These are phyloP conservation scores for Pedionomus torquatus DNA, from an alignment of 2,113 vertebrate genomes.

Conservation along the genomic window DNA sequence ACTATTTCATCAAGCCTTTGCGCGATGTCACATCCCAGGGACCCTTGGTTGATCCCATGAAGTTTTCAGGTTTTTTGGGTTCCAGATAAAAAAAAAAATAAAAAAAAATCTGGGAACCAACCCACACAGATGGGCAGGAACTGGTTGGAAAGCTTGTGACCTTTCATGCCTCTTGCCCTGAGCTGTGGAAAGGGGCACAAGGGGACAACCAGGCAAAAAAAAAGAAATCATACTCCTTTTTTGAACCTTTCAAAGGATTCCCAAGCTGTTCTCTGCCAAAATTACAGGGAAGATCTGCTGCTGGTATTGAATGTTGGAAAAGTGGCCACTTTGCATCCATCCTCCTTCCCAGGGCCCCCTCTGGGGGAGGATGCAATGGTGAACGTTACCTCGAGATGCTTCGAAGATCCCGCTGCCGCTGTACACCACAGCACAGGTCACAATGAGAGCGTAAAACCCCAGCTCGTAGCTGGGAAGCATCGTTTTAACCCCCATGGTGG, in stretches of 20 bases:
- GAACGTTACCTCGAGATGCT: slow-evolving; percentile 83
- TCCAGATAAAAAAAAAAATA: not conserved
- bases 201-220: not conserved
- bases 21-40: too few species aligned
- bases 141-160: not conserved
- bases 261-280: not conserved
- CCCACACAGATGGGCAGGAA: accelerated
- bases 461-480: slow-evolving; percentile 87
- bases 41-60: accelerated
- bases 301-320: accelerated
- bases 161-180: not conserved
- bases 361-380: accelerated
- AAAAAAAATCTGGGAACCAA: not conserved
- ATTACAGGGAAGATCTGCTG: not conserved
- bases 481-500: slow-evolving; percentile 87
- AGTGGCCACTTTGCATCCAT: not conserved
- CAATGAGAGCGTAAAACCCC: slow-evolving; percentile 84
- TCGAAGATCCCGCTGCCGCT: slow-evolving; percentile 87
- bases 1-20: not conserved
- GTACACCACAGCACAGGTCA: slow-evolving; percentile 87
- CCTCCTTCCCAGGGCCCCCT: not conserved
- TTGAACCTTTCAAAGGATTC: not conserved
- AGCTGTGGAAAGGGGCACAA: not conserved
- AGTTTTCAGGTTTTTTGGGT: not conserved
- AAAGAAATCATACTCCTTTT: not conserved